Evolutionary conservation across 2,797 vertebrate genomes (phyloP).

Genomic region (Vultur gryphus): DNA sequence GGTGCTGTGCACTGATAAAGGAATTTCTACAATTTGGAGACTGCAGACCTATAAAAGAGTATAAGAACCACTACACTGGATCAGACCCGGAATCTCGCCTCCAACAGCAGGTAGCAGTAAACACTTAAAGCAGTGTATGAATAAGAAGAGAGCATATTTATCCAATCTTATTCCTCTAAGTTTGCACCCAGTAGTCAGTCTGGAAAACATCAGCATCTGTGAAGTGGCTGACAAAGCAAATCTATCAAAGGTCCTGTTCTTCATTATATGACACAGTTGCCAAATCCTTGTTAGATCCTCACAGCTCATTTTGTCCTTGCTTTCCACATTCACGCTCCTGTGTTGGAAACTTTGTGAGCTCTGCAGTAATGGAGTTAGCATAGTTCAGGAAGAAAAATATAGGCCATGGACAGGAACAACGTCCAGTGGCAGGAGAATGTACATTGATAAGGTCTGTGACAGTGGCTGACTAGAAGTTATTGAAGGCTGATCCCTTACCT

Average conservation of each 20-base stretch:
- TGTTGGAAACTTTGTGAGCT: not conserved
- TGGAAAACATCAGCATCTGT: slow-evolving; percentile 25
- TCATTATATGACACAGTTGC: not conserved
- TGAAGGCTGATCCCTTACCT: slow-evolving; percentile 81
- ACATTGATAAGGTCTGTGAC: not conserved
- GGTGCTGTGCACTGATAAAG: not conserved
- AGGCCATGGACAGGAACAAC: not conserved
- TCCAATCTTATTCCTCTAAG: not conserved
- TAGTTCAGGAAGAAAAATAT: not conserved
- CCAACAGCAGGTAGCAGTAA: not conserved
- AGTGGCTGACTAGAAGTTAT: not conserved
- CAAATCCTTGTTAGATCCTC: slow-evolving; percentile 32
- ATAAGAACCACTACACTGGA: not conserved
- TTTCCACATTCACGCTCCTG: not conserved
- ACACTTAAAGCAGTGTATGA: not conserved
- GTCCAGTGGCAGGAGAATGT: not conserved
- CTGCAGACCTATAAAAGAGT: not conserved
- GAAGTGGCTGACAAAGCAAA: slow-evolving; percentile 19
- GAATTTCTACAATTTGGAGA: slow-evolving; percentile 10
- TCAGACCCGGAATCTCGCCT: not conserved
- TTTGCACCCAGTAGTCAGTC: slow-evolving; percentile 3
- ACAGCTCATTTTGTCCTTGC: not conserved
- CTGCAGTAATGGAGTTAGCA: not conserved
- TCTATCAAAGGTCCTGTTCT: slow-evolving; percentile 30
- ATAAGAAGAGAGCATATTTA: not conserved